Evolutionary conservation across 2,888 invertebrate species (phyloP), one percentile per base, ranked within the genome.

Genomic region (Pherbina coryleti): DNA sequence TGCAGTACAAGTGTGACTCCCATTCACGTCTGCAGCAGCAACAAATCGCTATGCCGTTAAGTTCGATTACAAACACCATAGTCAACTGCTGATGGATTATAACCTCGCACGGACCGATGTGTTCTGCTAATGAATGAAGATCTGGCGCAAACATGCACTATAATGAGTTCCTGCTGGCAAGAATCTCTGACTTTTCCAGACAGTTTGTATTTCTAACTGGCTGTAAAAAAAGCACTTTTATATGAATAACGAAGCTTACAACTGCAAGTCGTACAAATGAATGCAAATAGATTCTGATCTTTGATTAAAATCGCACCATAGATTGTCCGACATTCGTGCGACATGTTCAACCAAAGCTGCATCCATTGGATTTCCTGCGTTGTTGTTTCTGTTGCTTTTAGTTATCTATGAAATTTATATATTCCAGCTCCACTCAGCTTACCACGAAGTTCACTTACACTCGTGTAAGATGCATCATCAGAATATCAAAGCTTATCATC

Each of bases 341-440:
- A 62, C 73, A 44, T 31, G 5, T 31, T 31, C 64, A 17, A 69
- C 5, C 19, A 37, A 69, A 2, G 55, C 72, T 31, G 72, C 37
- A 57, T 53, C n/a, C 25, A 22, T 44, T 19, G 57, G 44, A 37
- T 28, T 25, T 17, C 22, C 19, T 60, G 70, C 17, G 31, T 28
- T 28, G 14, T 3, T 28, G 37, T 34, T 72, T 19, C 60, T 19
- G 28, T 51, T 74, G 25, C 25, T n/a, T 14, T 60, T 25, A 64
- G 49, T 74, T 74, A 74, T 74, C 73, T 74, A 22, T n/a, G 73
- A 74, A 62, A 74, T 74, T 74, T 74, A 74, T 74, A 62, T 60
- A 17, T 25, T 44, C 60, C 70, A 70, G 25, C 44, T 37, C 22
- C 57, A 22, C 22, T 72, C 72, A 5, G 60, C 17, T 14, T 31